Percentiles rank a stretch among this genome's conserved stretches.
Evolutionary conservation across 37 sponge, comb jelly and placozoan genomes (phyloP).

Genomic region (Ianthella basta): DNA sequence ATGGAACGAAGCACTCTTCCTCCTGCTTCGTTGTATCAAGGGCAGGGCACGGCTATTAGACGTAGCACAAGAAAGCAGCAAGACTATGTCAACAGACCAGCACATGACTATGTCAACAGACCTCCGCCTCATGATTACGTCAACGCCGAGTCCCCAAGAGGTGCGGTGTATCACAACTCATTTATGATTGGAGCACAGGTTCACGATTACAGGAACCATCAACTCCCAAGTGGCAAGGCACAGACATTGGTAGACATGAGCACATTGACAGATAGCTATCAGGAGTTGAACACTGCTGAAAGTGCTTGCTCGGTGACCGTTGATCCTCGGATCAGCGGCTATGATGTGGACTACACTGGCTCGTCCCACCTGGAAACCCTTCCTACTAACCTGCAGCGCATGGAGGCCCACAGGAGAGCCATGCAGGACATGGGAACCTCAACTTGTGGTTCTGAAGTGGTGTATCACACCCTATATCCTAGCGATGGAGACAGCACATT

Average conservation of each 20-base stretch:
- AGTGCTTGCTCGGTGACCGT: not conserved
- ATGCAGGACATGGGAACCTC: not conserved
- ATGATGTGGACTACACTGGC: not conserved
- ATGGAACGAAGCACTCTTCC: too few relatives aligned
- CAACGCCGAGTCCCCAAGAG: too few relatives aligned
- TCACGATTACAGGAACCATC: constrained; percentile 8
- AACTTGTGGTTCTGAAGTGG: not conserved
- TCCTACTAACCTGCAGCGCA: not conserved
- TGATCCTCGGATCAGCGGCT: not conserved
- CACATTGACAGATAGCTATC: not conserved
- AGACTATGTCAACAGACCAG: constrained; percentile 1
- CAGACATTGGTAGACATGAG: not conserved
- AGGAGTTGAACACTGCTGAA: constrained; percentile 2
- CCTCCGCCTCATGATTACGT: too few relatives aligned
- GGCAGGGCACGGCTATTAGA: too few relatives aligned
- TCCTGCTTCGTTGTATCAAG: too few relatives aligned
- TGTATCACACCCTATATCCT: constrained; percentile 4
- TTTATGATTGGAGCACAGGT: not conserved
- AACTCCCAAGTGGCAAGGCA: not conserved
- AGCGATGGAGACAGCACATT: not conserved
- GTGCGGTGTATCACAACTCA: constrained; percentile 14
- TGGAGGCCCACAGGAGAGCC: not conserved
- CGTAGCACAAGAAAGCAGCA: too few relatives aligned
- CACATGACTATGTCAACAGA: not conserved
- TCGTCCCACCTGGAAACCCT: not conserved